Evolutionary conservation across 2,888 invertebrate species (phyloP).

Genomic region (Diadegma fenestrale): DNA sequence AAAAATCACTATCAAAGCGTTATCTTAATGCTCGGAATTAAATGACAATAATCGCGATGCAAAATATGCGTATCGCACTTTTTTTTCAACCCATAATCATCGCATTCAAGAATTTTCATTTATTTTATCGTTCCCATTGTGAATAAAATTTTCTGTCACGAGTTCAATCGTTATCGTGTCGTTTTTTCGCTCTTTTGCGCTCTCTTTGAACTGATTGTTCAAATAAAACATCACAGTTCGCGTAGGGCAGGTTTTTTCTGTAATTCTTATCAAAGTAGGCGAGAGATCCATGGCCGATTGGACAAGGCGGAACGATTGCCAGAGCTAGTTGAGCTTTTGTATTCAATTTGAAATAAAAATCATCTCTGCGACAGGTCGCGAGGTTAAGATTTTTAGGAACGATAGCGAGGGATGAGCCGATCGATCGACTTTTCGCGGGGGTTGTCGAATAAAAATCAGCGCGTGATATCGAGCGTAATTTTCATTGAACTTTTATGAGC

Average conservation of each 20-base stretch:
- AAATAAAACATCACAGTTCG: not conserved
- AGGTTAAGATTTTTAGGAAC: not conserved
- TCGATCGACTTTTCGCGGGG: slow-evolving; percentile 36
- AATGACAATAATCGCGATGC: not conserved
- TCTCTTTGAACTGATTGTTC: slow-evolving; percentile 3
- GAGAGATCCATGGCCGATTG: not conserved
- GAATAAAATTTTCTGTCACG: slow-evolving; percentile 12
- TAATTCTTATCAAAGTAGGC: slow-evolving; percentile 18
- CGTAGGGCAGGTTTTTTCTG: not conserved
- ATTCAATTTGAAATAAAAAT: not conserved
- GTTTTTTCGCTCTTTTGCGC: slow-evolving; percentile 14
- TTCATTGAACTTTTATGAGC: not conserved
- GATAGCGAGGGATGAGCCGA: not conserved
- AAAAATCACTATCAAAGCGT: not conserved
- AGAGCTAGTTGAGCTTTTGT: not conserved
- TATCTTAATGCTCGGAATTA: not conserved
- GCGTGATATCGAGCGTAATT: slow-evolving; percentile 12
- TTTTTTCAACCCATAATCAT: not conserved
- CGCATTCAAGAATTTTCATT: not conserved
- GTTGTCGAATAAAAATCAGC: not conserved
- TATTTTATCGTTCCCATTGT: slow-evolving; percentile 16
- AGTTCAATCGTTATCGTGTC: not conserved
- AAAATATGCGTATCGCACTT: not conserved
- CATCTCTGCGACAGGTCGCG: not conserved
- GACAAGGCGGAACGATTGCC: not conserved